Evolutionary conservation across 53 echinoderm and acorn worm genomes (phyloP).

Genomic region (Pentamera pediparva): DNA sequence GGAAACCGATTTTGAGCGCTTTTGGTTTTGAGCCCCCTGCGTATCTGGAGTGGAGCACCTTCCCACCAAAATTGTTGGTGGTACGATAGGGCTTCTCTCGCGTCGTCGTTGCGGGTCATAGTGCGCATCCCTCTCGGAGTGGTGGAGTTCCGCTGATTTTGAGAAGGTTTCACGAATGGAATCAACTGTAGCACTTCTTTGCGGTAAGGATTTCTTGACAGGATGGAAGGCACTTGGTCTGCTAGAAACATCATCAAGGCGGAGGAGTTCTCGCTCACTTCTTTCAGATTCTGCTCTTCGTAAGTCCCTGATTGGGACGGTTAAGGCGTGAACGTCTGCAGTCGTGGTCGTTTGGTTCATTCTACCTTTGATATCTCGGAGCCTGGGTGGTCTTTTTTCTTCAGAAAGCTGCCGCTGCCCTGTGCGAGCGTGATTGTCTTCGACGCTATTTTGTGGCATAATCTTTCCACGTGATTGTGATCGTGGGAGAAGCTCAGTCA

Average conservation of each 20-base stretch:
- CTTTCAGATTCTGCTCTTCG: slow-evolving; percentile 38
- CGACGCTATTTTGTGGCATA: slow-evolving; percentile 81
- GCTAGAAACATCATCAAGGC: slow-evolving; percentile 81
- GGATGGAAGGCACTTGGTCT: slow-evolving; percentile 89
- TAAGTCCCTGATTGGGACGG: slow-evolving; percentile 16
- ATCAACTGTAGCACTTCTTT: slow-evolving; percentile 56
- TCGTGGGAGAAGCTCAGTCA: slow-evolving; percentile 64
- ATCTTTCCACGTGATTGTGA: slow-evolving; percentile 56
- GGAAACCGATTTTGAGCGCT: slow-evolving; percentile 29
- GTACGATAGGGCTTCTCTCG: slow-evolving; percentile 47
- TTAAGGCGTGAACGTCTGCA: slow-evolving; percentile 14
- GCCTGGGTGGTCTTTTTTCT: slow-evolving; percentile 50
- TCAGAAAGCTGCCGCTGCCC: slow-evolving; percentile 59
- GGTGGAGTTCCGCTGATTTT: not conserved
- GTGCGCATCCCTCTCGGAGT: not conserved
- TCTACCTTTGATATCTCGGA: slow-evolving; percentile 21
- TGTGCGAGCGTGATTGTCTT: slow-evolving; percentile 80
- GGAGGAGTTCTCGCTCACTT: slow-evolving; percentile 32
- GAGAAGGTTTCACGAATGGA: slow-evolving; percentile 17
- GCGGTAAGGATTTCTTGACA: slow-evolving; percentile 69
- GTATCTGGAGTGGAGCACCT: slow-evolving; percentile 51
- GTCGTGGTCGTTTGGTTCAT: slow-evolving; percentile 19
- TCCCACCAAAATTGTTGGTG: slow-evolving; percentile 53
- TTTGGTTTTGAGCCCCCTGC: slow-evolving; percentile 38
- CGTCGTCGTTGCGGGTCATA: slow-evolving; percentile 36